phyloP scores from a whole-genome alignment of 1,140 invertebrate species.

The Ruditapes philippinarum region DNA sequence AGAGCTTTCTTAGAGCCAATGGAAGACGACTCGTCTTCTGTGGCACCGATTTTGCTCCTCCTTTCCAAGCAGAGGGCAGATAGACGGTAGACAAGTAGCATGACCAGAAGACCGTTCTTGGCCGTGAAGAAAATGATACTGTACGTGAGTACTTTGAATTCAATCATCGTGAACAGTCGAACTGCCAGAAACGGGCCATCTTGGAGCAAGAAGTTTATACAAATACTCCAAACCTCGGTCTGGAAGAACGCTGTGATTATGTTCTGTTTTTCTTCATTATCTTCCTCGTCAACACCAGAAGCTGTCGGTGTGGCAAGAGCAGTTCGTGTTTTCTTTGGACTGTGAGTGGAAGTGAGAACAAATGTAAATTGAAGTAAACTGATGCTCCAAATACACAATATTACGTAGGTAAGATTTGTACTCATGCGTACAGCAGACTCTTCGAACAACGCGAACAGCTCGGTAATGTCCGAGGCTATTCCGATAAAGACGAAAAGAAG shows the following conservation, averaged over 20 bases:
- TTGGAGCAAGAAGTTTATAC: slow-evolving; percentile 86
- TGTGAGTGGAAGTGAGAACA: slow-evolving; percentile 77
- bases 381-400: slow-evolving; percentile 89
- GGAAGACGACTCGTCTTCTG: background rate
- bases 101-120: slow-evolving; percentile 94
- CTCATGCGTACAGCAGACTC: slow-evolving; percentile 75
- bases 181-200: slow-evolving; percentile 95
- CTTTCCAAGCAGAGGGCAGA: slow-evolving; percentile 66
- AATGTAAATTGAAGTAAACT: slow-evolving; percentile 91
- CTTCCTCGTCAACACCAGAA: background rate
- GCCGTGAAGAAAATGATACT: slow-evolving; percentile 97
- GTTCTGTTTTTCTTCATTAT: background rate
- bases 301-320: slow-evolving; percentile 10
- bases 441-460: slow-evolving; percentile 96
- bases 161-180: slow-evolving; percentile 92
- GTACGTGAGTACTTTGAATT: slow-evolving; percentile 94
- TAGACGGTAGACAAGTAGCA: slow-evolving; percentile 87
- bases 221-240: slow-evolving; percentile 92
- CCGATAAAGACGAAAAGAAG: slow-evolving; percentile 92
- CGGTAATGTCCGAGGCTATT: slow-evolving; percentile 97
- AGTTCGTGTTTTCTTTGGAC: slow-evolving; percentile 67
- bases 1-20: background rate
- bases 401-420: slow-evolving; percentile 71
- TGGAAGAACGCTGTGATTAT: slow-evolving; percentile 58
- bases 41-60: background rate